Percentiles rank a stretch among this genome's conserved stretches.
These are phyloP conservation scores for Meghimatium bilineatum DNA, from an alignment of 2,888 invertebrate genomes.

Conservation along the genomic window DNA sequence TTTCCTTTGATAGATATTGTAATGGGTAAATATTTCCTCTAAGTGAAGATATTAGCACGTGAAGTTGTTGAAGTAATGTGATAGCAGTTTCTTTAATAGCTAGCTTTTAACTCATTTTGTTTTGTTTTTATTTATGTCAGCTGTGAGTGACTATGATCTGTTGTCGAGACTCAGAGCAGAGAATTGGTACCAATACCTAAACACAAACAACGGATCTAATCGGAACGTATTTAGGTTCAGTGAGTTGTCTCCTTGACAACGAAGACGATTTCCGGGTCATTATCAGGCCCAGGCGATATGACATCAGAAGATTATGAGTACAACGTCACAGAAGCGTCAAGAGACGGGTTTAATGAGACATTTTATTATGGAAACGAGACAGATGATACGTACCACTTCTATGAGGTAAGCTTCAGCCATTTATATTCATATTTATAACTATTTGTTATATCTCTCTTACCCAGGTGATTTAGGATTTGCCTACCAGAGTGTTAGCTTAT, in stretches of 20 bases:
- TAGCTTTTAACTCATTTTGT: too few relatives aligned
- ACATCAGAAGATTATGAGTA: not conserved
- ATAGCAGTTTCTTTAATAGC: too few relatives aligned
- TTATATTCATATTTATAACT: not conserved
- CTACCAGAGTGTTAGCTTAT: too few relatives aligned
- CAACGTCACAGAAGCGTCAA: not conserved
- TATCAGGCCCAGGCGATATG: not conserved
- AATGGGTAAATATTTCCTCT: too few relatives aligned
- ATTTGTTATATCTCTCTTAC: too few relatives aligned
- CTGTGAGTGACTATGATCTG: not conserved
- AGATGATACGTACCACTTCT: conserved; percentile 3
- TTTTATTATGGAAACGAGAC: not conserved
- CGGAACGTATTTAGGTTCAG: not conserved
- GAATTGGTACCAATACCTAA: conserved; percentile 33
- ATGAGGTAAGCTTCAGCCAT: not conserved
- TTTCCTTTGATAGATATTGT: too few relatives aligned
- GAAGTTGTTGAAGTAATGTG: too few relatives aligned
- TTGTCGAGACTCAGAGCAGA: not conserved
- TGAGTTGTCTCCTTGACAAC: not conserved
- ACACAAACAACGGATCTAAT: too few relatives aligned
- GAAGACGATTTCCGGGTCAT: not conserved
- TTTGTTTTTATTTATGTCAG: too few relatives aligned
- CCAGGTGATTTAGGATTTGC: too few relatives aligned
- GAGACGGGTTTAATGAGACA: not conserved
- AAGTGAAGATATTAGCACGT: too few relatives aligned